Evolutionary conservation across 2,888 invertebrate genomes (phyloP).

Genomic region (Zygaena filipendulae): DNA sequence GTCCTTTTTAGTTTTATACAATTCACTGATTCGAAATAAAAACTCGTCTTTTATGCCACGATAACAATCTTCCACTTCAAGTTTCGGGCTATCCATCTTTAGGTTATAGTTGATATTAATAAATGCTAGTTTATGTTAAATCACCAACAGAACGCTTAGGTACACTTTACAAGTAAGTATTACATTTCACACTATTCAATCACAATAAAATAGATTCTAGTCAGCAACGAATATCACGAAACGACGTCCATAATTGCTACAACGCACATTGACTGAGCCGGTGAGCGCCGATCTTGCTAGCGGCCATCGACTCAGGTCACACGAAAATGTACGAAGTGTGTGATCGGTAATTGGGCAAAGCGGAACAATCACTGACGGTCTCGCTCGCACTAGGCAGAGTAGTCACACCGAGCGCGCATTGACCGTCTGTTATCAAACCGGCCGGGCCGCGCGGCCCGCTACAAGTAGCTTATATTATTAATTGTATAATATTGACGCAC

Average conservation of each 20-base stretch:
- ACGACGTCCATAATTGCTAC: too few relatives aligned
- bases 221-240: too few relatives aligned
- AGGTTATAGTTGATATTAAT: too few relatives aligned
- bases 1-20: conserved; percentile 21
- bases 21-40: conserved; percentile 24
- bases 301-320: too few relatives aligned
- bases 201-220: too few relatives aligned
- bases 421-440: conserved; percentile 8
- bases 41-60: conserved; percentile 26
- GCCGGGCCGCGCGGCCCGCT: conserved; percentile 1
- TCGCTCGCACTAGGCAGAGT: conserved; percentile 16
- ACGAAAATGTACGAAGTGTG: conserved; percentile 20
- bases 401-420: conserved; percentile 17
- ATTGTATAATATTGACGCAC: conserved; percentile 3
- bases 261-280: too few relatives aligned
- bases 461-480: conserved; percentile 3
- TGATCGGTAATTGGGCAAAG: conserved; percentile 23
- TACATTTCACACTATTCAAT: too few relatives aligned
- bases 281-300: too few relatives aligned
- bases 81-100: conserved; percentile 16
- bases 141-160: too few relatives aligned
- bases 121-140: too few relatives aligned
- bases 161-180: too few relatives aligned
- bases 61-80: conserved; percentile 6
- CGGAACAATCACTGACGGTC: conserved; percentile 20